Conservation (phyloP, 2,888 invertebrate species). For the Aleiodes testaceus region DNA sequence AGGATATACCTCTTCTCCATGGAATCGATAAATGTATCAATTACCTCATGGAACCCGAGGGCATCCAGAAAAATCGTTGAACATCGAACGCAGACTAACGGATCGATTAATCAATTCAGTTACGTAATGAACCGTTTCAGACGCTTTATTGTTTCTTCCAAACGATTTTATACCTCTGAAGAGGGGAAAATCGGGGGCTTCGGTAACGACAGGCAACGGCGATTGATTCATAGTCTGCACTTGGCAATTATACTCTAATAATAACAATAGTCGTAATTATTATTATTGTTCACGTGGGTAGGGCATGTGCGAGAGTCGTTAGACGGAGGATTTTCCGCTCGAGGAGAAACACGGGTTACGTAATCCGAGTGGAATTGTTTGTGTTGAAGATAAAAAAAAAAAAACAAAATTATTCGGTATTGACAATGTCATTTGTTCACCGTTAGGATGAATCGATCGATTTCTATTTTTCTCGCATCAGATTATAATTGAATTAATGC, state of each 20-base stretch:
- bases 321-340: constrained; percentile 19
- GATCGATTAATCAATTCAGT: constrained; percentile 29
- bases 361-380: not conserved
- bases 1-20: not conserved
- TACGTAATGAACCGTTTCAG: constrained; percentile 17
- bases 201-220: not conserved
- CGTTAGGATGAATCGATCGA: constrained; percentile 10
- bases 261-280: not conserved
- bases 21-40: constrained; percentile 2
- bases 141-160: constrained; percentile 19
- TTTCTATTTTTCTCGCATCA: constrained; percentile 50
- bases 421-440: constrained; percentile 31
- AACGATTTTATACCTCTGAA: not conserved
- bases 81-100: constrained; percentile 18
- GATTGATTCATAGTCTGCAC: constrained; percentile 7
- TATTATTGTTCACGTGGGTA: constrained; percentile 19
- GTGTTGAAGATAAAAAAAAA: not conserved
- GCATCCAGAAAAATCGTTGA: constrained; percentile 15
- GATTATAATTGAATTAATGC: constrained; percentile 52
- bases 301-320: constrained; percentile 18
- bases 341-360: constrained; percentile 3
- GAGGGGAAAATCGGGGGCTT: not conserved
- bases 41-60: not conserved
- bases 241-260: constrained; percentile 5
- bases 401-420: constrained; percentile 3